phyloP scores from a whole-genome alignment of 2,113 vertebrate species.

The Apus apus region DNA sequence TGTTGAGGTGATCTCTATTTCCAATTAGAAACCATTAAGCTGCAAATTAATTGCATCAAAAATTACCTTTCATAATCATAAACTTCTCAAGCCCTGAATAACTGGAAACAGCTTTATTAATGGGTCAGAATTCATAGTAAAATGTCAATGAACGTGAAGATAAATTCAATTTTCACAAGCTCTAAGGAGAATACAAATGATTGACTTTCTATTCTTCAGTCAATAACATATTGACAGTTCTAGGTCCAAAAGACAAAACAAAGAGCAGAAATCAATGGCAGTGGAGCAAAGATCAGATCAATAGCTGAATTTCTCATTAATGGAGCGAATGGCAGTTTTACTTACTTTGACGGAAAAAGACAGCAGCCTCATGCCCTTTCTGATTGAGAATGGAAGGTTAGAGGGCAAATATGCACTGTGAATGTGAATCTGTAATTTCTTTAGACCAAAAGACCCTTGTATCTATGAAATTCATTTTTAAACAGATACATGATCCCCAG shows the following conservation, averaged over 20 bases:
- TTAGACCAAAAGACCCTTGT: constrained; percentile 71
- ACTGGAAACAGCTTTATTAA: neutral
- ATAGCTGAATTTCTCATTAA: constrained; percentile 67
- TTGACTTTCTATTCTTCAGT: constrained; percentile 52
- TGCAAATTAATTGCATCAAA: neutral
- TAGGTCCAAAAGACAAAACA: constrained; percentile 44
- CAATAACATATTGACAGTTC: constrained; percentile 62
- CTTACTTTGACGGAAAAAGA: constrained; percentile 64
- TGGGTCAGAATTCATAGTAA: neutral
- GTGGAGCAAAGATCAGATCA: constrained; percentile 62
- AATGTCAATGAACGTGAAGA: constrained; percentile 16
- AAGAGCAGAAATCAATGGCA: constrained; percentile 37
- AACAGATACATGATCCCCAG: constrained; percentile 58
- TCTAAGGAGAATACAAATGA: constrained; percentile 54
- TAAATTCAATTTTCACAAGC: constrained; percentile 22
- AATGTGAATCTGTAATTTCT: constrained; percentile 67
- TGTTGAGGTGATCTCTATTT: neutral
- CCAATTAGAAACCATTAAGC: neutral
- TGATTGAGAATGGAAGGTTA: constrained; percentile 44
- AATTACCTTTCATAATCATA: neutral
- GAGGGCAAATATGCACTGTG: constrained; percentile 61
- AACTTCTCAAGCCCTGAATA: neutral
- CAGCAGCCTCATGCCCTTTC: constrained; percentile 12
- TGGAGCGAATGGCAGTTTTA: constrained; percentile 57
- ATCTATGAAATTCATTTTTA: constrained; percentile 77